Conservation (phyloP, 2,113 vertebrate species). For the Leptosomus discolor region DNA sequence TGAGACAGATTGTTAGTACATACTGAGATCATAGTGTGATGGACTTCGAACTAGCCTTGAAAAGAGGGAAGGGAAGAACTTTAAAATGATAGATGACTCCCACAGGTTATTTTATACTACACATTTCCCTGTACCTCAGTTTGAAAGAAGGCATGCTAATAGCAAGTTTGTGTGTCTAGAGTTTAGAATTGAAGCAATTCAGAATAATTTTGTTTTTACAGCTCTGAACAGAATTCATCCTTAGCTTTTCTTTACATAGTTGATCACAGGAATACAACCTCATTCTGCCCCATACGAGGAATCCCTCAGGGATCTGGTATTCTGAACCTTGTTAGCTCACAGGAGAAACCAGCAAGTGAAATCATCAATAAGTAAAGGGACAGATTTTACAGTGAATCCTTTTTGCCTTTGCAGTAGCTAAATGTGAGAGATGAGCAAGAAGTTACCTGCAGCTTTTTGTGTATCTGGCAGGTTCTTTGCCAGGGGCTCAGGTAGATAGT, state of each 20-base stretch:
- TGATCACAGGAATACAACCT: not conserved
- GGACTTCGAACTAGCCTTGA: not conserved
- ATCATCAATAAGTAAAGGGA: not conserved
- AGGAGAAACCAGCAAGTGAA: not conserved
- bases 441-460: not conserved
- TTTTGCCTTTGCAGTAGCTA: not conserved
- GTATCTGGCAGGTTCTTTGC: not conserved
- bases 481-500: not conserved
- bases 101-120: not conserved
- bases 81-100: not conserved
- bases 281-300: not conserved
- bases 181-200: not conserved
- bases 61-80: not conserved
- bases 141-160: not conserved
- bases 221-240: not conserved
- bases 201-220: not conserved
- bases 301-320: not conserved
- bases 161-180: not conserved
- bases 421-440: not conserved
- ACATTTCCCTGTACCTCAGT: not conserved
- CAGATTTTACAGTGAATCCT: not conserved
- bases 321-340: not conserved
- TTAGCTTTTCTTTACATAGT: not conserved
- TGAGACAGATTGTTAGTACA: not conserved
- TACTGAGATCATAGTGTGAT: not conserved